A percentile compares a stretch with the other conserved stretches of the same genome.
Conservation (phyloP, 2,888 invertebrate genomes). For the Matsumyia berberina region DNA sequence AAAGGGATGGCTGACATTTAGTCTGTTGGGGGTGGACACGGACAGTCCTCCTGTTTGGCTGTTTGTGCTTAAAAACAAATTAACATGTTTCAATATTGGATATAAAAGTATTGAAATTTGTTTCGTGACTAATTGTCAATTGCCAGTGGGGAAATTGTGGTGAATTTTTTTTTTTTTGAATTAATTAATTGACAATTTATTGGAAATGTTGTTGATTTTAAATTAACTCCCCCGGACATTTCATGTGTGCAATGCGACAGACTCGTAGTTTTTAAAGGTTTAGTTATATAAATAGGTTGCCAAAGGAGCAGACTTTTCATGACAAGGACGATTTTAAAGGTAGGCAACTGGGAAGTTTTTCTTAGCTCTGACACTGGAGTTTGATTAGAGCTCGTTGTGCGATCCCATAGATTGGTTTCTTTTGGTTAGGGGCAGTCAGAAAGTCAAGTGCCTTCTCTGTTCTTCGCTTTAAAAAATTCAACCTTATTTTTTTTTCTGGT, state of each 20-base stretch:
- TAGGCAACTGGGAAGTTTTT: too few relatives aligned
- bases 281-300: too few relatives aligned
- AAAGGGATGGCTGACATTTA: conserved; percentile 16
- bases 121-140: conserved; percentile 24
- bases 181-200: conserved; percentile 49
- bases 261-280: neutral
- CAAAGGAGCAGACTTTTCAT: too few relatives aligned
- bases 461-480: too few relatives aligned
- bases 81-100: conserved; percentile 53
- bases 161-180: conserved; percentile 32
- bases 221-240: conserved; percentile 12
- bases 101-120: conserved; percentile 14
- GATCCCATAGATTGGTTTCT: too few relatives aligned
- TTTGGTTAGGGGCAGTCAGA: too few relatives aligned
- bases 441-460: too few relatives aligned
- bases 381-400: too few relatives aligned
- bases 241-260: neutral
- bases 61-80: conserved; percentile 26
- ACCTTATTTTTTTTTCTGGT: too few relatives aligned
- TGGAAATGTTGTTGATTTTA: conserved; percentile 22
- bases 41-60: neutral
- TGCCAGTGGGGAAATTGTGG: neutral
- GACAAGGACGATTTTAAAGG: too few relatives aligned
- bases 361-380: too few relatives aligned
- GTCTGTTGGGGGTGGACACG: neutral